Base-by-base conservation (phyloP, 2,888 invertebrate species). In the Drosophila meridiana region DNA sequence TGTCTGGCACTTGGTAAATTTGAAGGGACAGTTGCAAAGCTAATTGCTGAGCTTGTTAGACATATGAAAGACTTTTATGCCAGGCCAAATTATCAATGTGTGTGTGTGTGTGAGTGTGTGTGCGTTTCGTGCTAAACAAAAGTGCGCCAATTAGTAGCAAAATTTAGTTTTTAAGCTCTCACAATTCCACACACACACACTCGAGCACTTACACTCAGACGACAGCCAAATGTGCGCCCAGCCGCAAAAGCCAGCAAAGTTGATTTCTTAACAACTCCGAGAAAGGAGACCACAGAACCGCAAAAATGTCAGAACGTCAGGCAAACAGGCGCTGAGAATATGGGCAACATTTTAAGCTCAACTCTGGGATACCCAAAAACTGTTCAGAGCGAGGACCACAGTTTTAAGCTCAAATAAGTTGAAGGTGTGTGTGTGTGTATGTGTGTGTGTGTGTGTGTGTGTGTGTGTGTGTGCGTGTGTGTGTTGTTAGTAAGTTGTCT, bases 131-230 rank as follows among this genome's bases (percentile, higher is more conserved):
- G 72, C 75, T 75, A 80, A 86, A 85, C 90, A 87, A 89, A 86
- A 89, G 89, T 87, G 85, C 89, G 82, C 90, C 90, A 89, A 90
- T 87, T 90, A 90, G 86, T 76, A 86, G 75, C 57, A 71, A 85
- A 89, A 86, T 85, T 72, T 68, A 64, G 73, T 77, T 90, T 88
- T 90, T 86, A 90, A 85, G 83, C 90, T 87, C 67, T 74, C 61
- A 60, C 62, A 76, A 69, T 65, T 69, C 20, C 69, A 48, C 65
- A 30, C 67, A 47, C 42, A 20, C 63, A 47, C 43, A 34, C 66
- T 42, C 67, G 14, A 62, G 47, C 43, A 34, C 38, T 13, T 26
- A 3, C 47, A 57, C 66, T 50, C 66, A 47, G 34, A 30, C n/a
- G 52, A 66, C 69, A 58, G 47, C 59, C 67, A 78, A 84, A 82